Evolutionary conservation across 2,797 vertebrate genomes (phyloP).

Genomic region (Siniperca scherzeri): DNA sequence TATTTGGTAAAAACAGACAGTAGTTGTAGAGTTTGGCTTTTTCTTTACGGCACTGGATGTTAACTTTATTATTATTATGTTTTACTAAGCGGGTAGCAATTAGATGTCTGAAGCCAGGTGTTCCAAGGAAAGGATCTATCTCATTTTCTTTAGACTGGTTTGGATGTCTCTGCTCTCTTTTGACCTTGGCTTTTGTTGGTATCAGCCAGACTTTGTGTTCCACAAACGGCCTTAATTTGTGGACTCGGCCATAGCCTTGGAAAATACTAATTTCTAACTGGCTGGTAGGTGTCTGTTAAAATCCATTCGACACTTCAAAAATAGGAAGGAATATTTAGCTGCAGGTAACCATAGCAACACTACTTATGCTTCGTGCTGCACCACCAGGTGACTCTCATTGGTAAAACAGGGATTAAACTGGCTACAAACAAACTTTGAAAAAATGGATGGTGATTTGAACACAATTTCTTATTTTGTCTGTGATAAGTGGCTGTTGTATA

Average conservation of each 20-base stretch:
- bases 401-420: background rate
- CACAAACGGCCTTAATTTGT: background rate
- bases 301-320: constrained; percentile 16
- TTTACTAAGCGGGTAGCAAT: background rate
- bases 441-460: constrained; percentile 6
- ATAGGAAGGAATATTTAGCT: constrained; percentile 7
- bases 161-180: constrained; percentile 6
- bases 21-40: background rate
- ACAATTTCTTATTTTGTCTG: background rate
- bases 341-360: constrained; percentile 40
- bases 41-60: background rate
- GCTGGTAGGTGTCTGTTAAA: constrained; percentile 12
- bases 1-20: background rate
- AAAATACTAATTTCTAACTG: constrained; percentile 7
- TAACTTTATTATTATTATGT: background rate
- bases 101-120: background rate
- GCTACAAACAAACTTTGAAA: background rate
- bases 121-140: background rate
- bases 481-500: background rate
- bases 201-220: background rate
- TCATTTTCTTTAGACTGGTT: constrained; percentile 14
- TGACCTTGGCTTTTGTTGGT: constrained; percentile 15
- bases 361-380: background rate
- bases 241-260: background rate
- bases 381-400: background rate